Evolutionary conservation across 2,888 invertebrate genomes (phyloP), one percentile per base, ranked within the genome.

Genomic region (Zygaena filipendulae): DNA sequence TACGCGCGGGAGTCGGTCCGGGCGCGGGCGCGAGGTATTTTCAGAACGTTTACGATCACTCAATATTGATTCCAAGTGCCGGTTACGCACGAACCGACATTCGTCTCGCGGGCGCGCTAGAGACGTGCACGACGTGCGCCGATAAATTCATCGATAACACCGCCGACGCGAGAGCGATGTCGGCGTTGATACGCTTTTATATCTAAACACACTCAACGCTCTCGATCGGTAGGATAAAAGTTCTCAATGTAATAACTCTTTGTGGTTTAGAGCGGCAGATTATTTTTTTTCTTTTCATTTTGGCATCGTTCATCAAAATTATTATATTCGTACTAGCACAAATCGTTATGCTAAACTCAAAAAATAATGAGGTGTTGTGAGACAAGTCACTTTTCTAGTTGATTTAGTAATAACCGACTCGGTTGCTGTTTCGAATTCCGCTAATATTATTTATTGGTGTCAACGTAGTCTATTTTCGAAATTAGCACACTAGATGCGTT

Each of bases 401-500:
- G 40, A 48, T 42, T 25, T 42, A 43, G 45, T 45, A 46, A 46
- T 48, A 44, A 38, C 42, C 42, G 45, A 41, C 46, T 38, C 43
- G 31, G 39, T 38, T 34, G 32, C 47, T 61, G 62, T 72, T 69
- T 69, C 67, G 56, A 64, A 68, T 42, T 48, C 34, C 39, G 51
- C 61, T 59, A 61, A 66, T 66, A 72, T 68, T 70, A 69, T 74
- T 74, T 69, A 71, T 74, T 67, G 60, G 49, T 75, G 77, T 75
- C 75, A 77, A 74, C 72, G 52, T 45, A 57, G 46, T 60, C 67
- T 75, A 75, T 75, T 72, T 74, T 54, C 45, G 60, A 55, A 57
- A 54, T 49, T 51, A 51, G 58, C 59, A 51, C 53, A 52, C 43
- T 51, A 40, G 45, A 52, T 48, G 54, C 48, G 51, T 47, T 33